Evolutionary conservation across 2,888 invertebrate species (phyloP).

Genomic region (Drosophila meridiana): DNA sequence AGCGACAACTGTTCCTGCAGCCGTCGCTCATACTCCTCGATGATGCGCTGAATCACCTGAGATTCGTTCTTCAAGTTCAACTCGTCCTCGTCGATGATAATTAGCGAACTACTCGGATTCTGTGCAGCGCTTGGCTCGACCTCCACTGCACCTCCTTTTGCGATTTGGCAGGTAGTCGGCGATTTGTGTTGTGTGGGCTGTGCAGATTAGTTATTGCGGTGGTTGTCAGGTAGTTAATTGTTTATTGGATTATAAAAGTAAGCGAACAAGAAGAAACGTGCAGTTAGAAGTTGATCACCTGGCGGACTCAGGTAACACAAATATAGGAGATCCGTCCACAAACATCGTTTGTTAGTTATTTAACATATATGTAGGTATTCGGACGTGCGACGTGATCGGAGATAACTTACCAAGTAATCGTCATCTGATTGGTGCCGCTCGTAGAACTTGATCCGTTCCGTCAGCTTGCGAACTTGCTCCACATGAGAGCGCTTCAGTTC

Average conservation of each 20-base stretch:
- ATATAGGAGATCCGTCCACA: background rate
- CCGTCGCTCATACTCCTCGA: slow-evolving; percentile 86
- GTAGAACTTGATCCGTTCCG: slow-evolving; percentile 81
- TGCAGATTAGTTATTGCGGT: slow-evolving; percentile 9
- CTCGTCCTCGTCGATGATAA: slow-evolving; percentile 84
- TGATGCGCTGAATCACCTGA: slow-evolving; percentile 84
- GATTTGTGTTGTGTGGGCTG: slow-evolving; percentile 41
- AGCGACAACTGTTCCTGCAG: slow-evolving; percentile 88
- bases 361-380: background rate
- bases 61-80: slow-evolving; percentile 82
- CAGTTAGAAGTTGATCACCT: slow-evolving; percentile 65
- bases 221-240: slow-evolving; percentile 56
- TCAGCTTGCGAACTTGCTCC: slow-evolving; percentile 78
- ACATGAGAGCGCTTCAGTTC: slow-evolving; percentile 82
- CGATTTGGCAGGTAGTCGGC: slow-evolving; percentile 49
- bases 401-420: slow-evolving; percentile 83
- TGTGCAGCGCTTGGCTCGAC: slow-evolving; percentile 16
- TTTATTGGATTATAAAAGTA: slow-evolving; percentile 64
- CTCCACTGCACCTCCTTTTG: background rate
- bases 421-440: slow-evolving; percentile 83
- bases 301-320: slow-evolving; percentile 26
- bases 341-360: background rate
- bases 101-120: slow-evolving; percentile 74
- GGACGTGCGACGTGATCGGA: background rate
- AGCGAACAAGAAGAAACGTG: slow-evolving; percentile 79